Conservation (phyloP, 2,797 vertebrate species). For the Tangara arthus region DNA sequence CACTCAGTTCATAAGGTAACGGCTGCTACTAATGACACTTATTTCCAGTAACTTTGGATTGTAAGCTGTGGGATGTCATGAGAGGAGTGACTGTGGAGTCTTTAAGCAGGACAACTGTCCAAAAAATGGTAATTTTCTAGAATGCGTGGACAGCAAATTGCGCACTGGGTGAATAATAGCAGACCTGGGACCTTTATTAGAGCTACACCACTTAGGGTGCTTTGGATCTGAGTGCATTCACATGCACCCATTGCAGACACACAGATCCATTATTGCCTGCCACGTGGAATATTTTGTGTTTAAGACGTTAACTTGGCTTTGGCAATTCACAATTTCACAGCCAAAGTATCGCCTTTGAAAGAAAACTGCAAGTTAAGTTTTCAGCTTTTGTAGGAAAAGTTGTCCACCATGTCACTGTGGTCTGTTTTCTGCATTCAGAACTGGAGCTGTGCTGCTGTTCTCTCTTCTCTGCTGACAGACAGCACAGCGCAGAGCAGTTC, state of each 20-base stretch:
- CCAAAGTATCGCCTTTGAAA: neutral
- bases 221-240: neutral
- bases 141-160: neutral
- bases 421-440: neutral
- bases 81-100: neutral
- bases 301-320: neutral
- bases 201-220: fast-evolving
- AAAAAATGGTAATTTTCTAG: neutral
- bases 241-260: neutral
- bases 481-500: neutral
- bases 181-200: neutral
- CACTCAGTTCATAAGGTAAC: neutral
- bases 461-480: neutral
- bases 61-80: neutral
- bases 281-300: neutral
- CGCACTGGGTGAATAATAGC: neutral
- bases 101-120: neutral
- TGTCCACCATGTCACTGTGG: fast-evolving
- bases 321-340: neutral
- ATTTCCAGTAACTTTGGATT: neutral
- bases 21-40: neutral
- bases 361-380: neutral
- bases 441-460: neutral
- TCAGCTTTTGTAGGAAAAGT: neutral
- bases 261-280: neutral